Percentiles rank a stretch among this genome's conserved stretches.
Conservation (phyloP, 92 coral and sea anemone species). For the Phenganax marumi region DNA sequence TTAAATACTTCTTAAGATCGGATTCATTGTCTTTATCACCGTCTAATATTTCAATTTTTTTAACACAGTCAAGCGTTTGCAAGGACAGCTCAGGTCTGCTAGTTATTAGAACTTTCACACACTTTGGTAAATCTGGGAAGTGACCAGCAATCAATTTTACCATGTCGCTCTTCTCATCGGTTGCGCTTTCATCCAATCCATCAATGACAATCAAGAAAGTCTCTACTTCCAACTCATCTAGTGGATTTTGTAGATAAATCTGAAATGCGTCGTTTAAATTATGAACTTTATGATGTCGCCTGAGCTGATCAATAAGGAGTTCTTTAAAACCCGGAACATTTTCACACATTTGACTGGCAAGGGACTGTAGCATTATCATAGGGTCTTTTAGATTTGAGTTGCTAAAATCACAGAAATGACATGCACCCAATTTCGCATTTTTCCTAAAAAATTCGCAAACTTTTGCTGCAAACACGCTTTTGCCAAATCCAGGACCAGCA, state of each 20-base stretch:
- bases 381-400: constrained; percentile 60
- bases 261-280: neutral
- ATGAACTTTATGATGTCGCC: constrained; percentile 1
- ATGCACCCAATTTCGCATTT: neutral
- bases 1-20: neutral
- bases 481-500: constrained; percentile 44
- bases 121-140: constrained; percentile 3
- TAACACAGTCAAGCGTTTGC: neutral
- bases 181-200: constrained; percentile 12
- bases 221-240: constrained; percentile 5
- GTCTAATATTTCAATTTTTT: neutral
- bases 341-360: constrained; percentile 66
- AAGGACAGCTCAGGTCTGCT: constrained; percentile 19
- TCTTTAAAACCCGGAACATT: constrained; percentile 56
- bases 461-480: constrained; percentile 41
- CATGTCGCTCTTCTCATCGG: constrained; percentile 7
- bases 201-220: neutral
- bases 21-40: neutral
- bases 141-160: neutral
- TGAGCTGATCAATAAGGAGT: constrained; percentile 43
- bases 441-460: neutral
- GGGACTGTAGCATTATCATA: constrained; percentile 60
- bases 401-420: constrained; percentile 61
- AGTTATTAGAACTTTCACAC: neutral
- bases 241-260: neutral